Base-by-base conservation (phyloP, 1,140 invertebrate genomes). In the Drosophila miranda region DNA sequence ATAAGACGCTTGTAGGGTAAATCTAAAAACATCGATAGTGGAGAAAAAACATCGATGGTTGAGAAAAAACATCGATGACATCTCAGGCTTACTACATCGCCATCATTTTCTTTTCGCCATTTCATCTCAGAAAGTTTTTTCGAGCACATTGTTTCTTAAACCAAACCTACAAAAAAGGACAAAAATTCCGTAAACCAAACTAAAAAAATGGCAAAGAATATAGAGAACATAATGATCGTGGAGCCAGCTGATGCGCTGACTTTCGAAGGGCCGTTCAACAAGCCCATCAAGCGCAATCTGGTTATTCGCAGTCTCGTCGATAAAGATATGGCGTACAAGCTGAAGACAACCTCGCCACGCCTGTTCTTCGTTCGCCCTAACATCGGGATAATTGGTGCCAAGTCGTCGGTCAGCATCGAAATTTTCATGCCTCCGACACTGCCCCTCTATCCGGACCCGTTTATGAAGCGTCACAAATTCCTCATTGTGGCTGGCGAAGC, bases 301-400 rank as follows among this genome's bases (percentile, higher is more conserved):
- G 8, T 54, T 21, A 23, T 87, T 2, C 14, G 2, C 14, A 87
- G 78, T 78, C 75, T 78, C 1, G 66, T 61, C 14, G 2, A 6
- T 0, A 42, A 19, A 0, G 38, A 43, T 1, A 49, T 87, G 2
- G 60, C 60, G 1, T 87, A 78, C 34, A 87, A 87, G 60, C 34
- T 87, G 23, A 87, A 82, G 63, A 87, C 82, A 2, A 87, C 78
- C 8, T 55, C 82, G 7, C 75, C 75, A 1, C 49, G 48, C 0
- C 6, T 61, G 0, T 87, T 87, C 34, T 82, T 49, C 5, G 82
- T 87, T 11, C 82, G 82, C 1, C 82, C 82, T n/a, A 87, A 72
- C 38, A 53, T 87, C 3, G 83, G 82, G 0, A 1, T 70, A 2
- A 6, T 87, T 2, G n/a, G 9, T 14, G 67, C 78, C 0, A n/a